Evolutionary conservation across 2,113 vertebrate species (phyloP), one percentile per base, ranked within the genome.

Genomic region (Labeo rohita): DNA sequence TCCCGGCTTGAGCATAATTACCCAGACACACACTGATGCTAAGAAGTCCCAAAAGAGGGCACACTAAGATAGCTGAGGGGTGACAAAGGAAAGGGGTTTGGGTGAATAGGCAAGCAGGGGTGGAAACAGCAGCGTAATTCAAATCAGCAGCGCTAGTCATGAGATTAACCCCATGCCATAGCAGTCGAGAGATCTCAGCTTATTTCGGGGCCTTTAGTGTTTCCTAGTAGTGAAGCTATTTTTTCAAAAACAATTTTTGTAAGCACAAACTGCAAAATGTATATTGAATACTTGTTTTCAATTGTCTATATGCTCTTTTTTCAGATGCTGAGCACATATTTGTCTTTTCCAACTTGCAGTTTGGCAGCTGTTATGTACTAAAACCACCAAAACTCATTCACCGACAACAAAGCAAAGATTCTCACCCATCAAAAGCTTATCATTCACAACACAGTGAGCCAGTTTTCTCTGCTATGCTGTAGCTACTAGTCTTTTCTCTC

Each of bases 11-110:
- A 56, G 73, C 68, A 80, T 81, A 88, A 83, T 89, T 88, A 89
- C 81, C 80, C 80, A 89, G 73, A 86, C 75, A 89, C 85, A 89
- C 85, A 80, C 74, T 80, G 88, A 90, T 86, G 90, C 83, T 88
- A 88, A 81, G 84, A 86, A 73, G 84, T 73, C 78, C 83, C 80
- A 50, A 36, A 76, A 56, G 80, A 65, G 66, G 70, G 56, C 65
- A 81, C 8, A 39, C 70, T 66, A 13, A 34, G 66, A 79, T 79
- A 52, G 84, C 79, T 80, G 21, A 79, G 74, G 80, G 61, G 18
- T 36, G 72, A 45, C 61, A 84, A 59, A 21, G 54, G 66, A 61
- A 79, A 18, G 59, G 28, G 84, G 45, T 76, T 50, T 52, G 50
- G 21, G 59, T 23, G n/a, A 74, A 66, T 43, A 45, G 52, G 47